Evolutionary conservation across 2,888 invertebrate genomes (phyloP).

Genomic region (Branchipolynoe longqiensis): DNA sequence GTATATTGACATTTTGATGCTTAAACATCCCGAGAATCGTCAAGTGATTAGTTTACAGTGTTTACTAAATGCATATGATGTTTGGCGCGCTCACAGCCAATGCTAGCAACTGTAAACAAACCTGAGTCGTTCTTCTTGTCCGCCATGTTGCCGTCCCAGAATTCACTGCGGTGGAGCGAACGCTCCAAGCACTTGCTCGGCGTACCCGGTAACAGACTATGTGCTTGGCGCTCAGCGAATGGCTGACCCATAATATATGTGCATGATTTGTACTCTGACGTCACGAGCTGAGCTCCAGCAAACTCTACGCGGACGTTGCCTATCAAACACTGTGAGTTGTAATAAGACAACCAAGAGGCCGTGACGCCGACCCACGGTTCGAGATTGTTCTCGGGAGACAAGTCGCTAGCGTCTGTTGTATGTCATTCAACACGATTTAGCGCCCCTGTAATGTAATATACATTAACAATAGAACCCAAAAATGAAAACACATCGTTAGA

Average conservation of each 20-base stretch:
- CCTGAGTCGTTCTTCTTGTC: conserved; percentile 81
- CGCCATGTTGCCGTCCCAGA: conserved; percentile 74
- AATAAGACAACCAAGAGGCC: too few species aligned
- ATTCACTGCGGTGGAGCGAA: conserved; percentile 39
- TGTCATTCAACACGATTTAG: too few species aligned
- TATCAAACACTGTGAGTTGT: too few species aligned
- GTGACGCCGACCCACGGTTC: too few species aligned
- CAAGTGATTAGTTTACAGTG: background rate
- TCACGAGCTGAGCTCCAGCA: conserved; percentile 8
- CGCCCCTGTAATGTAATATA: too few species aligned
- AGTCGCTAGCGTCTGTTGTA: too few species aligned
- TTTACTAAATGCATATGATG: background rate
- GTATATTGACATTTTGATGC: too few species aligned
- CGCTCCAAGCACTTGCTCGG: conserved; percentile 12
- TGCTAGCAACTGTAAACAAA: conserved; percentile 78
- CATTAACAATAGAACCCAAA: too few species aligned
- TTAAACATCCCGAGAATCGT: background rate
- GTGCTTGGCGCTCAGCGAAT: background rate
- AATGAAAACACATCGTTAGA: too few species aligned
- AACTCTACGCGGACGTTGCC: too few species aligned
- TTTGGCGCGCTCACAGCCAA: conserved; percentile 32
- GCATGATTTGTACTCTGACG: conserved; percentile 27
- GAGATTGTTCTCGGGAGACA: too few species aligned
- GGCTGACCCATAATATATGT: conserved; percentile 43
- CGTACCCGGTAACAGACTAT: background rate